Conservation (phyloP, 2,113 vertebrate species). For the Semicossyphus pulcher region DNA sequence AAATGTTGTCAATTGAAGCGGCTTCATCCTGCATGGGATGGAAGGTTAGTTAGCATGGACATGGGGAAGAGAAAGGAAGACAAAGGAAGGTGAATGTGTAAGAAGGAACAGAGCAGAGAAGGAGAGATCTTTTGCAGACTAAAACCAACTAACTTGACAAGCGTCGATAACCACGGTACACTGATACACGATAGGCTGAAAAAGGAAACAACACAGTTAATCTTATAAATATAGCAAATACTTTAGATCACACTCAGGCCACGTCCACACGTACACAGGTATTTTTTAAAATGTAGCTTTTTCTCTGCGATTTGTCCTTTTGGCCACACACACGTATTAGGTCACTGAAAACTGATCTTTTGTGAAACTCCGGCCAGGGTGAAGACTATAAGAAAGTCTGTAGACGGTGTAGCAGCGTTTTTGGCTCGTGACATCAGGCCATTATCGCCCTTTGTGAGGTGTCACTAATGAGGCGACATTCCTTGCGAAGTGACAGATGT, state of each 20-base stretch:
- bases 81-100: slow-evolving; percentile 14
- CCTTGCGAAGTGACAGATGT: too few relatives aligned
- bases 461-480: too few relatives aligned
- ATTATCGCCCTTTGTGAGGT: too few relatives aligned
- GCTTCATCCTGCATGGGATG: slow-evolving; percentile 70
- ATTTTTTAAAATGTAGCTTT: too few relatives aligned
- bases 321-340: too few relatives aligned
- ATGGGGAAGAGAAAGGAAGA: slow-evolving; percentile 7
- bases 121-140: slow-evolving; percentile 80
- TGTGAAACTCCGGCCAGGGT: too few relatives aligned
- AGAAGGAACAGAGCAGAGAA: slow-evolving; percentile 11
- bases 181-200: slow-evolving; percentile 80
- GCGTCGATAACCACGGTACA: slow-evolving; percentile 92
- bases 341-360: too few relatives aligned
- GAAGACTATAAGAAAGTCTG: too few relatives aligned
- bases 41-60: slow-evolving; percentile 67
- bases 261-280: too few relatives aligned
- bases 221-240: slow-evolving; percentile 22
- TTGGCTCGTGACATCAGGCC: too few relatives aligned
- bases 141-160: slow-evolving; percentile 93
- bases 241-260: not conserved
- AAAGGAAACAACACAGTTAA: slow-evolving; percentile 72
- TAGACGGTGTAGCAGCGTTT: too few relatives aligned
- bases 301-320: too few relatives aligned
- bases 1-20: slow-evolving; percentile 67